These are phyloP conservation scores for Apaloderma vittatum DNA, from an alignment of 2,113 vertebrate species.

Conservation along the genomic window DNA sequence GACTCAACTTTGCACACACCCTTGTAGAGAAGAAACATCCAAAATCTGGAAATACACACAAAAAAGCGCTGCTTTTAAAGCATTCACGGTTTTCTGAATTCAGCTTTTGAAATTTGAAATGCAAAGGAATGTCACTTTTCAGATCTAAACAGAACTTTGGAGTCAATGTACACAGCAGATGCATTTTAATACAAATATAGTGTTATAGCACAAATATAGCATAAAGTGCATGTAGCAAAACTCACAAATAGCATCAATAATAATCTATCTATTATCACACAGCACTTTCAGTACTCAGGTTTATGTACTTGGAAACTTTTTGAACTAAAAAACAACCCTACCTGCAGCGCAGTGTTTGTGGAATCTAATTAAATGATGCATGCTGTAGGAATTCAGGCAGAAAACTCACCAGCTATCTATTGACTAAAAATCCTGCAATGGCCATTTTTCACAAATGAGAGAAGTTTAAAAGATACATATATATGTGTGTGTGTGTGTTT, in stretches of 20 bases:
- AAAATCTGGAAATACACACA: neutral
- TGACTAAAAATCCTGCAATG: neutral
- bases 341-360: neutral
- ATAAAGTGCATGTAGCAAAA: neutral
- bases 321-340: neutral
- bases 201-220: neutral
- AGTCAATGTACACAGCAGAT: neutral
- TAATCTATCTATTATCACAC: neutral
- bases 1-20: conserved; percentile 21
- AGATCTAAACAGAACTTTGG: neutral
- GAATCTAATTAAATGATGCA: neutral
- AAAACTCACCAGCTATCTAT: neutral
- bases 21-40: neutral
- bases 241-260: neutral
- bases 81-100: neutral
- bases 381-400: neutral
- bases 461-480: neutral
- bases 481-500: neutral
- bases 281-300: neutral
- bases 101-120: neutral
- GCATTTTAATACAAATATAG: neutral
- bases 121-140: neutral
- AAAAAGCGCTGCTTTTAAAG: neutral
- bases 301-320: neutral
- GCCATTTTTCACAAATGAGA: neutral